Conservation (phyloP, 53 echinoderm and acorn worm genomes). For the Hippasteria phrygiana region DNA sequence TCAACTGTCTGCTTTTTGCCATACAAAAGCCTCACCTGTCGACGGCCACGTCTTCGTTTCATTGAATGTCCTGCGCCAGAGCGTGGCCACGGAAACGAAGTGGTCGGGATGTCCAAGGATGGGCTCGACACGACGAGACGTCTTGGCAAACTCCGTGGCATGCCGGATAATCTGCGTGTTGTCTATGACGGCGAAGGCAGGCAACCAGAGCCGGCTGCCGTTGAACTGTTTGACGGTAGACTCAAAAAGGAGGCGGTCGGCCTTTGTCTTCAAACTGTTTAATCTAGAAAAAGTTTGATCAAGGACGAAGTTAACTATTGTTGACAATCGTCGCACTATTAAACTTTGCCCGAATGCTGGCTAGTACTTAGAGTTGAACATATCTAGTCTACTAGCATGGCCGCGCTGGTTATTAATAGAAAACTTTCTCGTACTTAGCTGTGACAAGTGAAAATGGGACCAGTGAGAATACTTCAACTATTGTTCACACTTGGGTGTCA, state of each 20-base stretch:
- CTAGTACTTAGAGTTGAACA: too few relatives aligned
- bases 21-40: background rate
- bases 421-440: too few relatives aligned
- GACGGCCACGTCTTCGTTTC: background rate
- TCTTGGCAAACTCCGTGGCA: background rate
- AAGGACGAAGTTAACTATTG: too few relatives aligned
- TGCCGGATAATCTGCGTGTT: background rate
- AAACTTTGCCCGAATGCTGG: too few relatives aligned
- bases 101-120: conserved; percentile 42
- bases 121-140: background rate
- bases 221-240: background rate
- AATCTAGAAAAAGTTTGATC: too few relatives aligned
- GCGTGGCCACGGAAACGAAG: background rate
- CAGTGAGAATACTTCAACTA: too few relatives aligned
- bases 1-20: too few relatives aligned
- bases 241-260: background rate
- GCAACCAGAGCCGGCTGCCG: conserved; percentile 1
- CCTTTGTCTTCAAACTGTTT: background rate
- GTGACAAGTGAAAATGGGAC: too few relatives aligned
- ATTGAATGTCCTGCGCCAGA: conserved; percentile 35
- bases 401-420: too few relatives aligned
- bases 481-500: too few relatives aligned
- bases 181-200: background rate
- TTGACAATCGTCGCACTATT: too few relatives aligned
- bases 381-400: too few relatives aligned